phyloP scores from a whole-genome alignment of 2,113 vertebrate genomes.

The Mugil cephalus region DNA sequence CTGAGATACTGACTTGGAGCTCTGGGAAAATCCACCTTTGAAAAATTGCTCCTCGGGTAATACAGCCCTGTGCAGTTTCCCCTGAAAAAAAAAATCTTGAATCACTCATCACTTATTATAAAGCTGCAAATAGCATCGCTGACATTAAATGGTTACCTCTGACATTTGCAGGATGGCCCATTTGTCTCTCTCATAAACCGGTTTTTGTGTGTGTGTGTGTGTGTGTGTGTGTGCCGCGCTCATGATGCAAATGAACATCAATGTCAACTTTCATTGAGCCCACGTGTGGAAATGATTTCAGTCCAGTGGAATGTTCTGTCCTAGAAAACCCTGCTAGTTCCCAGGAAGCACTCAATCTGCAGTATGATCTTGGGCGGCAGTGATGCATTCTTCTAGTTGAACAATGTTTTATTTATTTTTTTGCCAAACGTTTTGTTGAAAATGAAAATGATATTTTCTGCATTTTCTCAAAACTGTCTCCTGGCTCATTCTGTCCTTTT shows the following conservation, averaged over 20 bases:
- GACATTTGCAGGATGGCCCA: constrained; percentile 69
- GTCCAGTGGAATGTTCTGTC: constrained; percentile 29
- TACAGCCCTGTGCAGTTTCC: background rate
- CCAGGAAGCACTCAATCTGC: background rate
- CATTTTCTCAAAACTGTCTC: too few relatives aligned
- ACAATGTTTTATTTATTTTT: too few relatives aligned
- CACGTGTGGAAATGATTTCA: background rate
- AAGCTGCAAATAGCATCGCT: constrained; percentile 42
- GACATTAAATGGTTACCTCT: constrained; percentile 58
- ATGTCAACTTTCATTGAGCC: constrained; percentile 17
- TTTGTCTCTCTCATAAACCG: constrained; percentile 35
- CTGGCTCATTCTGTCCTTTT: too few relatives aligned
- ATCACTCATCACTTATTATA: constrained; percentile 2
- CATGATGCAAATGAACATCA: constrained; percentile 28
- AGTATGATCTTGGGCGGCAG: too few relatives aligned
- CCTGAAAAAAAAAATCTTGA: background rate
- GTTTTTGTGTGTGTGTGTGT: background rate
- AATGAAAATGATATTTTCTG: too few relatives aligned
- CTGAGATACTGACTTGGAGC: background rate
- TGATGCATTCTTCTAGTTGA: too few relatives aligned
- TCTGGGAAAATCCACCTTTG: background rate
- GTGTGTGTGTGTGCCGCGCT: background rate
- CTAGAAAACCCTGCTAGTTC: background rate
- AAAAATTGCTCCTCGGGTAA: constrained; percentile 1
- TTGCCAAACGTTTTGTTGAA: too few relatives aligned